Evolutionary conservation across 2,888 invertebrate species (phyloP), one percentile per base, ranked within the genome.

Genomic region (Andricus curvator): DNA sequence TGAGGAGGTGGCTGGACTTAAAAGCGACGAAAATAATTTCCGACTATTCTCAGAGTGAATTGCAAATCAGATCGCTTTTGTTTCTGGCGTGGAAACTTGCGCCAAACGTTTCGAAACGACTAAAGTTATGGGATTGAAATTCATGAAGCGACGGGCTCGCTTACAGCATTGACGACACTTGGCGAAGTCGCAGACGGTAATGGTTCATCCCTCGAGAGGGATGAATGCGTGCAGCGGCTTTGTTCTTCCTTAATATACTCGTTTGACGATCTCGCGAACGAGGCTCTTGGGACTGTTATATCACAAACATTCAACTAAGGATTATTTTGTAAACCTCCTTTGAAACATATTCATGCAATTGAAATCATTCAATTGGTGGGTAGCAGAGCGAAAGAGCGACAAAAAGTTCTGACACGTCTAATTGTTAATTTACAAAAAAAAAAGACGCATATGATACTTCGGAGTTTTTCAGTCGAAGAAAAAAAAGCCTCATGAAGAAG

Each of bases 51-150:
- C 51, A 74, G 56, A 22, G n/a, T 56, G 74, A 74, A 74, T 74
- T 74, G 56, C 37, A 74, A 74, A 74, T 74, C 74, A 74, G 56
- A 56, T 74, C 37, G 56, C 74, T 74, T 74, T 74, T 74, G 74
- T 74, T 74, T 56, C 33, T 56, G 37, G 56, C 56, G 56, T 37
- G 56, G 56, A 74, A 74, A 74, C 74, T 74, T 74, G 74, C 33
- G 22, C 37, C 74, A 56, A 74, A 74, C 74, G 74, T 56, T 74
- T 74, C 37, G 56, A 37, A 74, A 74, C 56, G 74, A 74, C 74
- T 74, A 56, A 74, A 74, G 74, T 74, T 74, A 74, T 74, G 74
- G 74, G 74, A 74, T 74, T 74, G 74, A 74, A 74, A 74, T 74
- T 74, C 74, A 74, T 74, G 74, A 74, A 74, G 74, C 33, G n/a